These are phyloP conservation scores for Aphidoletes aphidimyza DNA, from an alignment of 2,888 invertebrate genomes.

Conservation along the genomic window DNA sequence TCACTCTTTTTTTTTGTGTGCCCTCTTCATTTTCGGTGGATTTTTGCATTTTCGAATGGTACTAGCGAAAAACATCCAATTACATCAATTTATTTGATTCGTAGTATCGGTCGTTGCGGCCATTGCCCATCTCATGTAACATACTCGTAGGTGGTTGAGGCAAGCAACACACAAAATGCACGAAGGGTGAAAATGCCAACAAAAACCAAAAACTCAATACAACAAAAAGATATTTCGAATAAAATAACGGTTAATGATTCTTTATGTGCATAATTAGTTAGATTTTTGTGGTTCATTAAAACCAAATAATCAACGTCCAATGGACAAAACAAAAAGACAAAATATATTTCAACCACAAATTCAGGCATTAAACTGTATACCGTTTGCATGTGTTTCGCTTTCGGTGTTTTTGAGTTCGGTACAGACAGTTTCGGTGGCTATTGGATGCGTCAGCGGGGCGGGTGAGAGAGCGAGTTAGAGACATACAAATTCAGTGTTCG, in stretches of 20 bases:
- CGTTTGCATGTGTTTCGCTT: background rate
- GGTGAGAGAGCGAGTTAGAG: too few relatives aligned
- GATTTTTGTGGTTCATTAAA: constrained; percentile 47
- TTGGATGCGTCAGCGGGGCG: too few relatives aligned
- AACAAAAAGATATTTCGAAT: background rate
- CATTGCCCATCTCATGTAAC: background rate
- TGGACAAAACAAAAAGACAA: too few relatives aligned
- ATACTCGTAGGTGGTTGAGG: background rate
- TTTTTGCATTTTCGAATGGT: too few relatives aligned
- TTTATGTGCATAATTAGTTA: constrained; percentile 45
- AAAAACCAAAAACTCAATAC: background rate
- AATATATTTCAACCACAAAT: background rate
- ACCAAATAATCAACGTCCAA: constrained; percentile 4
- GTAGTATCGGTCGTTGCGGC: background rate
- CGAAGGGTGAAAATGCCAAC: background rate
- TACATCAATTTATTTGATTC: constrained; percentile 6
- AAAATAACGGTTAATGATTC: constrained; percentile 39
- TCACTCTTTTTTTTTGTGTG: too few relatives aligned
- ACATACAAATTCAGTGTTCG: background rate
- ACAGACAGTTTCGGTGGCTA: too few relatives aligned
- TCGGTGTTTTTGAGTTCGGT: too few relatives aligned
- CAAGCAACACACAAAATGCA: background rate
- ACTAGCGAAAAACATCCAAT: background rate
- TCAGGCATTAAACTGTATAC: background rate
- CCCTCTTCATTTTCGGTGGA: too few relatives aligned